Conservation (phyloP, 2,888 invertebrate species). For the Glyphotaelius pellucidus region DNA sequence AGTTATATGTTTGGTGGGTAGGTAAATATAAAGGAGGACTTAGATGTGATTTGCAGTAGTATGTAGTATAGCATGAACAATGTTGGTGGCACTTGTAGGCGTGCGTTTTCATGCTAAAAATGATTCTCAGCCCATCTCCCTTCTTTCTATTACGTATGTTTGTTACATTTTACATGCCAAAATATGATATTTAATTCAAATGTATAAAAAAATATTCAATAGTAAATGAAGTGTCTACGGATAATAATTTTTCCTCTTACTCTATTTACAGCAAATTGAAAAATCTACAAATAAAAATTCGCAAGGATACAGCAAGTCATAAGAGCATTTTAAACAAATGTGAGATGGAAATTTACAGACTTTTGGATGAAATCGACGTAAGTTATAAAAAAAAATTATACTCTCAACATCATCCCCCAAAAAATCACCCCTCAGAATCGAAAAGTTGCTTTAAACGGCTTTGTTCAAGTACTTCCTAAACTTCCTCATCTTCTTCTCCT, state of each 20-base stretch:
- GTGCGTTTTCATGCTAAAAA: too few relatives aligned
- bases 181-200: not conserved
- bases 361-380: constrained; percentile 63
- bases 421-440: too few relatives aligned
- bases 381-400: constrained; percentile 17
- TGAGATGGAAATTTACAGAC: constrained; percentile 58
- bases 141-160: too few relatives aligned
- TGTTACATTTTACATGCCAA: not conserved
- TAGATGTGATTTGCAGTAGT: too few relatives aligned
- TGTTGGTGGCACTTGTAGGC: too few relatives aligned
- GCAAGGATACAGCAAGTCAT: constrained; percentile 46
- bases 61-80: too few relatives aligned
- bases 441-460: too few relatives aligned
- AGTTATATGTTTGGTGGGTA: too few relatives aligned
- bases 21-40: too few relatives aligned
- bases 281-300: constrained; percentile 52
- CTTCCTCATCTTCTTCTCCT: not conserved
- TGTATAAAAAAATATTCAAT: not conserved
- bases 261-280: constrained; percentile 56
- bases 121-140: too few relatives aligned
- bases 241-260: not conserved
- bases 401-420: not conserved
- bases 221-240: not conserved
- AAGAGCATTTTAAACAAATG: constrained; percentile 53
- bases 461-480: not conserved